Base-by-base conservation (phyloP, 2,113 vertebrate genomes). In the Cisticola juncidis region DNA sequence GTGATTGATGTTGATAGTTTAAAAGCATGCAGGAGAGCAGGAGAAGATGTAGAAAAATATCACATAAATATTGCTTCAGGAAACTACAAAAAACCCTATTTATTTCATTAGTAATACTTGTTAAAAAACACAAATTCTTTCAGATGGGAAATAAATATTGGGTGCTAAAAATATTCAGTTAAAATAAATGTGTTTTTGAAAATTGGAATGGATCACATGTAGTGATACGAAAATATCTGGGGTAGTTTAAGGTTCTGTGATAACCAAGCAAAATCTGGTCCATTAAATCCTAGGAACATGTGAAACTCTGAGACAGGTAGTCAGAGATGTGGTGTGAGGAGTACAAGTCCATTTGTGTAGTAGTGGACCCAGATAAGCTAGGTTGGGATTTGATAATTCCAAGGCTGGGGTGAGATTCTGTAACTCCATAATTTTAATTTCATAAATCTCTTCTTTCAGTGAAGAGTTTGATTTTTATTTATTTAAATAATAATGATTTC, bases 201-300 rank as follows among this genome's bases (percentile, higher is more conserved):
- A 82, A 44, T 25, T 19, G 36, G 33, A 79, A 79, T 35, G 14
- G 23, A 36, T 90, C 11, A 21, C 14, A 22, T 33, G 20, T 54
- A 42, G 4, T 20, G 20, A 62, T 44, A 31, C 45, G 16, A 33
- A 92, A 85, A 40, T 90, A 82, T 22, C 28, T 68, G 16, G 7
- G 9, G 5, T 14, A 66, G 9, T 38, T 84, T 28, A n/a, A 81
- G 3, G 14, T 62, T 87, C 0, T 0, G 9, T 47, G 79, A 51
- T 60, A 62, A 74, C 11, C 5, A 18, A 81, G 35, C 2, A 68
- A 68, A 79, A 31, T 71, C 20, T 82, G 35, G 3, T 36, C 24
- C 24, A 51, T 19, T 56, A 56, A 71, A 78, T 44, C 38, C 38
- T 50, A 54, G 11, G 44, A 81, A 71, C 12, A 11, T 44, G 15